Percentiles rank a stretch among this genome's conserved stretches.
These are phyloP conservation scores for Silurus meridionalis DNA, from an alignment of 2,113 vertebrate genomes.

Conservation along the genomic window DNA sequence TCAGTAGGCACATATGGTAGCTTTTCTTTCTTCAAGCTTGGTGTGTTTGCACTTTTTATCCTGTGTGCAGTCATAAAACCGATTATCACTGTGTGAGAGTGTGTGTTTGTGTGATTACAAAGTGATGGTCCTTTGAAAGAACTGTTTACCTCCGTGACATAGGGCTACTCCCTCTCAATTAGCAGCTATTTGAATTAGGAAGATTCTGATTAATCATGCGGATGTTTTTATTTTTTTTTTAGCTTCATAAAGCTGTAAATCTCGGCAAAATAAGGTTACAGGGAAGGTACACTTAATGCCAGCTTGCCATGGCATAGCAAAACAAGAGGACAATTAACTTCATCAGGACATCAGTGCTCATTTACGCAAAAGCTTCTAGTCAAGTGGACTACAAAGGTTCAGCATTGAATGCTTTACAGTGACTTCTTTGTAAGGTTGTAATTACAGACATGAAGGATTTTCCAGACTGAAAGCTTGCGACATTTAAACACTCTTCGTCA, in stretches of 20 bases:
- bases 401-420: background rate
- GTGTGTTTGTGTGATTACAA: slow-evolving; percentile 38
- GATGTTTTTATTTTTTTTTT: background rate
- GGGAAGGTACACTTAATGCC: background rate
- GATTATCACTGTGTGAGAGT: slow-evolving; percentile 23
- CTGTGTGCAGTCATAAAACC: background rate
- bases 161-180: slow-evolving; percentile 30
- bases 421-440: slow-evolving; percentile 29
- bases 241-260: background rate
- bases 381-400: background rate
- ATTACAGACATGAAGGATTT: slow-evolving; percentile 19
- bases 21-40: background rate
- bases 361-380: background rate
- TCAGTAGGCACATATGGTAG: slow-evolving; percentile 9
- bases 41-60: background rate
- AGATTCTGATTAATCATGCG: slow-evolving; percentile 54
- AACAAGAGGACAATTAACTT: background rate
- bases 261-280: background rate
- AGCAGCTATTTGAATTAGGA: slow-evolving; percentile 47
- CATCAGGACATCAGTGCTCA: background rate
- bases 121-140: slow-evolving; percentile 68
- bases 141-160: slow-evolving; percentile 60
- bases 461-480: background rate
- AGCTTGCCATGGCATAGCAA: background rate
- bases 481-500: background rate